These are phyloP conservation scores for Malacoraja senta DNA, from an alignment of 2,797 vertebrate genomes.

Conservation along the genomic window DNA sequence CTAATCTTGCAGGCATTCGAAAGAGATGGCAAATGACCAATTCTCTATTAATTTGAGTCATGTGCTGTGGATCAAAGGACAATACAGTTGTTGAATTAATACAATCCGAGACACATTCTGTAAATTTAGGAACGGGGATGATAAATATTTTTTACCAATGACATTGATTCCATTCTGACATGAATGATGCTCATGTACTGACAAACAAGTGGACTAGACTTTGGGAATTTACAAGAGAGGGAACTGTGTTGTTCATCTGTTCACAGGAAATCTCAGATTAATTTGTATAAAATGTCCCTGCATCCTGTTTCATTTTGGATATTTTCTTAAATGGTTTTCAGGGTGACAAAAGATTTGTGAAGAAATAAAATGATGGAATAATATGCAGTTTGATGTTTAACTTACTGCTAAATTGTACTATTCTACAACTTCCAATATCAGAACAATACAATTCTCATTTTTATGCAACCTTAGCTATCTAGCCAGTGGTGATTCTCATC, in stretches of 20 bases:
- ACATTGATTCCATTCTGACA: not conserved
- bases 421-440: not conserved
- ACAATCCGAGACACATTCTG: too few species aligned
- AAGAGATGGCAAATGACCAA: slow-evolving; percentile 5
- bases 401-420: not conserved
- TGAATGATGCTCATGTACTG: not conserved
- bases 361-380: not conserved
- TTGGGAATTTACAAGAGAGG: not conserved
- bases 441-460: not conserved
- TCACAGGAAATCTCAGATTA: not conserved
- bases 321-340: not conserved
- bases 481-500: not conserved
- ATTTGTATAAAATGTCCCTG: not conserved
- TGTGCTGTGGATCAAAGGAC: not conserved
- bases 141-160: not conserved
- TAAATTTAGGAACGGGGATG: not conserved
- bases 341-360: not conserved
- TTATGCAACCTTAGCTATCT: not conserved
- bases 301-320: not conserved
- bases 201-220: not conserved
- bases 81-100: not conserved
- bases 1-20: not conserved
- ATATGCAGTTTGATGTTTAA: not conserved
- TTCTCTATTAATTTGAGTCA: not conserved
- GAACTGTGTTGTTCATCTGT: not conserved